Evolutionary conservation across 2,888 invertebrate species (phyloP).

Genomic region (Mythimna vitellina): DNA sequence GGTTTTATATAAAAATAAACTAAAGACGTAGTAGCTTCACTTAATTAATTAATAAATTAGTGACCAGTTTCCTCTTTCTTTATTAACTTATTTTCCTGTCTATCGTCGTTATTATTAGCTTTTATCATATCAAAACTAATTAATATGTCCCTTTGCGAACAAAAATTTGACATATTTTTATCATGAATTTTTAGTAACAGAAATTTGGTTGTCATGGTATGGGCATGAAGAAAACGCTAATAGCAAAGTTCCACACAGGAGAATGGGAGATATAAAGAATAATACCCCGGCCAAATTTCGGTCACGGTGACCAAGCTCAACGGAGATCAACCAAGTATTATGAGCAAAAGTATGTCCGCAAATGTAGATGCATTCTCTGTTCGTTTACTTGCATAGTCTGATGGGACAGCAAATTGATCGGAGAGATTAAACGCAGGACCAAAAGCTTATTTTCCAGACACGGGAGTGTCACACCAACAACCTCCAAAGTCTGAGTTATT

Average conservation of each 20-base stretch:
- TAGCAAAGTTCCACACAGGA: background rate
- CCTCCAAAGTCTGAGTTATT: too few species aligned
- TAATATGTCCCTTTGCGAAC: background rate
- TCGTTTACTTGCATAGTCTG: too few species aligned
- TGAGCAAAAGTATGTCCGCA: too few species aligned
- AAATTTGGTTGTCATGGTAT: background rate
- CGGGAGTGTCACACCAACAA: too few species aligned
- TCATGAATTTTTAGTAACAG: background rate
- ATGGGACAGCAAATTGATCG: too few species aligned
- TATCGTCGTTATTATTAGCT: background rate
- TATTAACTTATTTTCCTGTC: conserved; percentile 13
- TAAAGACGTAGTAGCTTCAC: background rate
- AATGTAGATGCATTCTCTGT: too few species aligned
- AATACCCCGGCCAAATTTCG: too few species aligned
- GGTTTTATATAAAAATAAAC: background rate
- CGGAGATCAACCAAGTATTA: too few species aligned
- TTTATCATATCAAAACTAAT: background rate
- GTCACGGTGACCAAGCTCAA: too few species aligned
- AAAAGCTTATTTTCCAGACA: too few species aligned
- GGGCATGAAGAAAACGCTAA: background rate
- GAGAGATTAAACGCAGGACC: too few species aligned
- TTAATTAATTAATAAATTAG: conserved; percentile 11
- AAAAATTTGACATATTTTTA: background rate
- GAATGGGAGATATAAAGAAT: background rate
- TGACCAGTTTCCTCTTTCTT: conserved; percentile 19